Base-by-base conservation (phyloP, 2,888 invertebrate species). In the Calameuta pallipes region DNA sequence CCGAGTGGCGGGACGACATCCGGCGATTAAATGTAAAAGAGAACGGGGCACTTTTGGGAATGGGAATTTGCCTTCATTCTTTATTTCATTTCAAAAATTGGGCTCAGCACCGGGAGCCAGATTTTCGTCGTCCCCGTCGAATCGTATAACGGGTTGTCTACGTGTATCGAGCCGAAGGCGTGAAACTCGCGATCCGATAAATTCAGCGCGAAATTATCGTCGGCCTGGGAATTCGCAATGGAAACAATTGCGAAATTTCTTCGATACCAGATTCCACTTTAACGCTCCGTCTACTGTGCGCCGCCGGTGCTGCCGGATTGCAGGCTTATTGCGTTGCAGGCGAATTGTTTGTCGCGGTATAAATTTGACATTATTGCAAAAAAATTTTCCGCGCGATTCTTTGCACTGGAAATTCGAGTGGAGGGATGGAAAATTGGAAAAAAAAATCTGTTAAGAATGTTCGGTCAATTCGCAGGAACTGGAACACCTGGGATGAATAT, bases 1-100 rank as follows among this genome's bases (percentile, higher is more conserved):
- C 56, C 56, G 56, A 56, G 56, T 23, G 56, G 23, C 56, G 78
- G 70, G 77, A 79, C 80, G 84, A 82, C 83, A 81, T 80, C 81
- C 75, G 82, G 79, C 83, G 85, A 87, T 87, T 87, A 85, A 86
- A 87, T 86, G 85, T 82, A 85, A 87, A 86, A 85, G 82, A 81
- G 82, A 80, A 76, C 71, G 79, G 75, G 56, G 69, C 1, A 36
- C 33, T 23, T 23, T 30, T 23, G 23, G 71, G 11, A 33, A 15
- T 0, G 71, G 30, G n/a, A n/a, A n/a, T n/a, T n/a, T n/a, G 9
- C 11, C 71, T 30, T 30, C 11, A 0, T 23, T 11, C 33, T 71
- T 71, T 11, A 6, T 71, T 71, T 30, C 3, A 11, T 34, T 11
- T 3, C 11, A 9, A 34, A 30, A 33, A 11, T 71, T 30, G 13